Evolutionary conservation across 2,113 vertebrate species (phyloP).

Genomic region (Callopanchax toddi): DNA sequence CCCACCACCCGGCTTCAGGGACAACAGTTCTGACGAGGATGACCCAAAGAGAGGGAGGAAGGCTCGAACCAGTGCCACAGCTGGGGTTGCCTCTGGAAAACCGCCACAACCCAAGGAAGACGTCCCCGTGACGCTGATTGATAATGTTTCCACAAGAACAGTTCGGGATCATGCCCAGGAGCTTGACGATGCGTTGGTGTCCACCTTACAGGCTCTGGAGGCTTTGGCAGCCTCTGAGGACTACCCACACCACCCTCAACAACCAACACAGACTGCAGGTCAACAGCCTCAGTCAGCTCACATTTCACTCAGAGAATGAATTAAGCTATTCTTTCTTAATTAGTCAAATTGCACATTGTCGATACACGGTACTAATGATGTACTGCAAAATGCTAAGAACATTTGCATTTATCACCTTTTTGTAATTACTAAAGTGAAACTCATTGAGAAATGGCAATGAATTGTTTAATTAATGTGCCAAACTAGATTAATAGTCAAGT

Average conservation of each 20-base stretch:
- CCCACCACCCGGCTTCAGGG: constrained; percentile 95
- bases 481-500: constrained; percentile 2
- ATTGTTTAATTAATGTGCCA: background rate
- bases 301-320: constrained; percentile 23
- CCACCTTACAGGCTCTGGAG: constrained; percentile 96
- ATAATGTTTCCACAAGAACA: constrained; percentile 90
- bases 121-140: constrained; percentile 94
- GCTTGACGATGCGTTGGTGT: constrained; percentile 96
- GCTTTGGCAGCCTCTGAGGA: constrained; percentile 98
- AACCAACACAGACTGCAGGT: constrained; percentile 96
- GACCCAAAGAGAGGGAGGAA: constrained; percentile 87
- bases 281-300: constrained; percentile 71
- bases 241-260: constrained; percentile 87
- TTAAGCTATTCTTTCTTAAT: background rate
- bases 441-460: constrained; percentile 13
- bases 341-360: constrained; percentile 7
- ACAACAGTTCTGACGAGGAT: constrained; percentile 97
- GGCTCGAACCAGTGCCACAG: constrained; percentile 33
- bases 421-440: background rate
- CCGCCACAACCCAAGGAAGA: constrained; percentile 81
- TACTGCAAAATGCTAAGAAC: constrained; percentile 1
- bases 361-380: constrained; percentile 1
- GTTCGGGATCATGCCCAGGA: constrained; percentile 96
- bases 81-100: constrained; percentile 48
- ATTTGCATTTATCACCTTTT: constrained; percentile 8